phyloP scores from a whole-genome alignment of 2,113 vertebrate species.

The Varanus komodoensis region DNA sequence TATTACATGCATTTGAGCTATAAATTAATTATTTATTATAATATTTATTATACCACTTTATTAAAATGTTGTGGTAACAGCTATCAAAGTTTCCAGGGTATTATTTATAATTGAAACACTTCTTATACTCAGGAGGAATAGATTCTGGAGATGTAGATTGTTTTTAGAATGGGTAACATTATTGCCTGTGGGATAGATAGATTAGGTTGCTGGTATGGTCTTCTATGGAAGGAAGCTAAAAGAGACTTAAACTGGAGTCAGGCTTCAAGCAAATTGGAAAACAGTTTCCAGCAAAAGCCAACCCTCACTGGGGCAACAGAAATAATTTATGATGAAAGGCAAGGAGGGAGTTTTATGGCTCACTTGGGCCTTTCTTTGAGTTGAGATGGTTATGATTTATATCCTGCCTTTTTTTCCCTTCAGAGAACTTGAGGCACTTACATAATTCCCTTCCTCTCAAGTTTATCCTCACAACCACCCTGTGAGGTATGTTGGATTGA shows the following conservation, averaged over 20 bases:
- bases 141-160: neutral
- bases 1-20: neutral
- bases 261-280: neutral
- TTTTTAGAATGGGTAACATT: neutral
- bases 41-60: no score
- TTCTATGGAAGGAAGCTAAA: neutral
- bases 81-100: neutral
- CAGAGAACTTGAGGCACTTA: no score
- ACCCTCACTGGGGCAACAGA: neutral
- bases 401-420: no score
- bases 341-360: neutral
- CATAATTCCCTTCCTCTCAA: no score
- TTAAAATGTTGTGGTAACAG: neutral
- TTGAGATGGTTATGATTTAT: neutral
- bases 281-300: neutral
- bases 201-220: neutral
- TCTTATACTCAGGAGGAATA: neutral
- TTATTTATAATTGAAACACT: neutral
- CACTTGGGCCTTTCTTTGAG: neutral
- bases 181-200: neutral
- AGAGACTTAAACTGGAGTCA: neutral
- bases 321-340: neutral
- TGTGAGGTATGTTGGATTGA: no score
- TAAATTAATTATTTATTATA: no score
- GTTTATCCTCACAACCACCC: no score